phyloP scores from a whole-genome alignment of 2,797 vertebrate species.

The Sphenodon punctatus region DNA sequence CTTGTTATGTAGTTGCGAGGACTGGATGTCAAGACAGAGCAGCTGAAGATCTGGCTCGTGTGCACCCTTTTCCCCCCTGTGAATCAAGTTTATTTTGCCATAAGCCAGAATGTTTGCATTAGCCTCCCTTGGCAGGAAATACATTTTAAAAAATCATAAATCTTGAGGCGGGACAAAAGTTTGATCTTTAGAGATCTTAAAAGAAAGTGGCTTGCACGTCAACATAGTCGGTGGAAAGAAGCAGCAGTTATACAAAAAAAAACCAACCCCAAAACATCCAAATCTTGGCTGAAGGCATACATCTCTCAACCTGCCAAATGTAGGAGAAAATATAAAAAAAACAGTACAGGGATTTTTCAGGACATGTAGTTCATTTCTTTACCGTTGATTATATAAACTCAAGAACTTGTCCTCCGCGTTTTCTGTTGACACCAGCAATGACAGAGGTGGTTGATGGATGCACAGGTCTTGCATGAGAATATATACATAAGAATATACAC shows the following conservation, averaged over 20 bases:
- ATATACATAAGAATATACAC: conserved; percentile 58
- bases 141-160: conserved; percentile 17
- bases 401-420: conserved; percentile 16
- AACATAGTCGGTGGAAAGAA: background rate
- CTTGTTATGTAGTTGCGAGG: background rate
- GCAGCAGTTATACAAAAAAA: too few relatives aligned
- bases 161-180: conserved; percentile 21
- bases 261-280: too few relatives aligned
- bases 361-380: conserved; percentile 38
- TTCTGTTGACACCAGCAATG: conserved; percentile 2
- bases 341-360: conserved; percentile 20
- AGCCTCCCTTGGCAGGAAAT: conserved; percentile 35
- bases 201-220: conserved; percentile 35
- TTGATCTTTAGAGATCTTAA: background rate
- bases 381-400: conserved; percentile 11
- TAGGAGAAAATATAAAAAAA: conserved; percentile 18
- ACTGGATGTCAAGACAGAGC: conserved; percentile 36
- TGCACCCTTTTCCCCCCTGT: conserved; percentile 30
- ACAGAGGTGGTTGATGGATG: conserved; percentile 34
- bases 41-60: conserved; percentile 41
- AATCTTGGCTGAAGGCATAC: conserved; percentile 7
- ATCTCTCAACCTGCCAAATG: conserved; percentile 29
- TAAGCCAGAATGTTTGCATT: conserved; percentile 16
- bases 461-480: conserved; percentile 49
- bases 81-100: background rate